Conservation (phyloP, 2,113 vertebrate genomes). For the Glareola pratincola region DNA sequence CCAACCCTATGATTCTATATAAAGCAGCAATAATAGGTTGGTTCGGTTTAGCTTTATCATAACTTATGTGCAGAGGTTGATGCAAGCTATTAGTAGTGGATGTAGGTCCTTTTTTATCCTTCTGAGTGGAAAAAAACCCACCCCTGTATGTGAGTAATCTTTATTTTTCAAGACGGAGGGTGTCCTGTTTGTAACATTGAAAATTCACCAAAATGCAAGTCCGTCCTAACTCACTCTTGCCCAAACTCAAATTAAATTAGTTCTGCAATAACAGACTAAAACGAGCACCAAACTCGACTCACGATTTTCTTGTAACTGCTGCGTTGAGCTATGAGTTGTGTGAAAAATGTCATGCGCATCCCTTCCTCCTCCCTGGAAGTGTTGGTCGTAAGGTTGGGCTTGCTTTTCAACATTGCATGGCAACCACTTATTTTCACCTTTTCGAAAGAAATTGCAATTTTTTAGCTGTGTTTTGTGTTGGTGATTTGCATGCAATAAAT, state of each 20-base stretch:
- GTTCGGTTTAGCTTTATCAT: neutral
- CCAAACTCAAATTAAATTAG: neutral
- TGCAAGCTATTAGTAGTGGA: neutral
- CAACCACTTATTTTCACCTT: neutral
- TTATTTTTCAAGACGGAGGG: neutral
- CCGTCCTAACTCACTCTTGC: neutral
- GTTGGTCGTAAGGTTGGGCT: neutral
- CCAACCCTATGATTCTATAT: neutral
- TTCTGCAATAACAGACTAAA: neutral
- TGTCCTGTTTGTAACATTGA: neutral
- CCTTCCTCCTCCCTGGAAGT: neutral
- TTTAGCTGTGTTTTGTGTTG: neutral
- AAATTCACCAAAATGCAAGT: neutral
- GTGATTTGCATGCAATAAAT: neutral
- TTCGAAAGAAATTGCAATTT: neutral
- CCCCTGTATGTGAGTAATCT: neutral
- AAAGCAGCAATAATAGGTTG: neutral
- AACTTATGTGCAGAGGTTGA: neutral
- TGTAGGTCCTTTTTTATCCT: neutral
- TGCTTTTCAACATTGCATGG: neutral
- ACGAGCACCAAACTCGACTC: neutral
- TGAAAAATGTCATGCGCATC: neutral
- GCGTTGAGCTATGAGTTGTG: neutral
- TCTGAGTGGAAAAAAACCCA: neutral
- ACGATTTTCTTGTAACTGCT: neutral